These are phyloP conservation scores for Hydropsyche tenuis DNA, from an alignment of 1,140 invertebrate genomes.

Conservation along the genomic window DNA sequence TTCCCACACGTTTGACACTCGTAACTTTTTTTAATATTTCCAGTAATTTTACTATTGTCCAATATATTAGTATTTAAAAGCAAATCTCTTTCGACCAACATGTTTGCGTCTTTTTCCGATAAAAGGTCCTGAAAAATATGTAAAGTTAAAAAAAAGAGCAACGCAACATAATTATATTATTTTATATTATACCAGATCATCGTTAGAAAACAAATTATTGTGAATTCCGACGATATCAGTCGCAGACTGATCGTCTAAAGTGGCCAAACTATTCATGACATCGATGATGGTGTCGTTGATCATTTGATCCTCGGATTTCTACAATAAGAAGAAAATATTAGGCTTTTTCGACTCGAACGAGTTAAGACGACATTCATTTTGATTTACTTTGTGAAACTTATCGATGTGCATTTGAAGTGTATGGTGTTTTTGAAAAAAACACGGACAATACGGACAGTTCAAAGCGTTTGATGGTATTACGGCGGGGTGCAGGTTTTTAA, in stretches of 20 bases:
- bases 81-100: too few species aligned
- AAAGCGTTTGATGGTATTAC: background rate
- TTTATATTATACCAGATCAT: background rate
- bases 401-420: background rate
- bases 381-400: background rate
- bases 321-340: background rate
- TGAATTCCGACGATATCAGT: background rate
- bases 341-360: too few species aligned
- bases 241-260: background rate
- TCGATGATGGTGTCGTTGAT: background rate
- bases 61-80: too few species aligned
- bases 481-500: background rate
- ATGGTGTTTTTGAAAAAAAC: background rate
- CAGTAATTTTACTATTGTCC: too few species aligned
- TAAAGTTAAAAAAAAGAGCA: too few species aligned
- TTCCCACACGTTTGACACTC: background rate
- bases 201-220: background rate
- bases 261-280: slow-evolving; percentile 10
- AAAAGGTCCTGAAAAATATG: background rate
- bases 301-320: background rate
- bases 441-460: background rate
- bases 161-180: background rate
- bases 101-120: background rate
- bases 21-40: background rate
- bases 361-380: too few species aligned